phyloP scores from a whole-genome alignment of 23 tunicate species.

The Aplidium turbinatum region DNA sequence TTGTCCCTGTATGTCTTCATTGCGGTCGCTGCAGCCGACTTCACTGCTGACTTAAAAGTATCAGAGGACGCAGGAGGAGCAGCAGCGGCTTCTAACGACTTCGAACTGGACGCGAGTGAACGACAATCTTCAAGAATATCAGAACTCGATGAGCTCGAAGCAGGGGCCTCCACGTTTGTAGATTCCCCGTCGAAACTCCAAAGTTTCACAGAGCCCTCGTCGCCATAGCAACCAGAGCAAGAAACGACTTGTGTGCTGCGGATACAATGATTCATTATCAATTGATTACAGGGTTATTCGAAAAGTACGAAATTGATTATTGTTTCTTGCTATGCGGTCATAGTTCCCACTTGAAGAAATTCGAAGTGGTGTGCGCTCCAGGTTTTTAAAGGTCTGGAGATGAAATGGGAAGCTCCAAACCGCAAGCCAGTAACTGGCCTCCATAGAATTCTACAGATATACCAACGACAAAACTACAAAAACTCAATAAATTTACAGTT shows the following conservation, averaged over 20 bases:
- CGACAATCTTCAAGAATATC: slow-evolving; percentile 31
- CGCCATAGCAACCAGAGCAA: slow-evolving; percentile 52
- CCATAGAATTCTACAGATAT: too few species aligned
- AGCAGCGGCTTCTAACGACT: slow-evolving; percentile 39
- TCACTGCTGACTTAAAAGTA: slow-evolving; percentile 24
- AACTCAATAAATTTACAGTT: too few species aligned
- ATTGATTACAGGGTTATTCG: too few species aligned
- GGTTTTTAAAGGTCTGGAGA: too few species aligned
- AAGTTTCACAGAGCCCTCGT: slow-evolving; percentile 32
- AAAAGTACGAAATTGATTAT: too few species aligned
- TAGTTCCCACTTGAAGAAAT: too few species aligned
- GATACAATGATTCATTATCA: too few species aligned
- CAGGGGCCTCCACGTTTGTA: not conserved
- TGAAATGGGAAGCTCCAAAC: too few species aligned
- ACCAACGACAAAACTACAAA: too few species aligned
- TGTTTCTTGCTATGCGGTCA: too few species aligned
- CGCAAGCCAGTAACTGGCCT: too few species aligned
- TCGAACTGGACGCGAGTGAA: slow-evolving; percentile 51
- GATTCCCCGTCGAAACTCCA: slow-evolving; percentile 43
- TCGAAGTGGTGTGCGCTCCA: too few species aligned
- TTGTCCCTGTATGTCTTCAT: slow-evolving; percentile 25
- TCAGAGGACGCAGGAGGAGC: not conserved
- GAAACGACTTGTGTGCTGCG: slow-evolving; percentile 25
- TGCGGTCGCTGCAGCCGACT: slow-evolving; percentile 31
- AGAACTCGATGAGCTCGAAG: slow-evolving; percentile 12